Evolutionary conservation across 2,888 invertebrate species (phyloP).

Genomic region (Eudemis profundana): DNA sequence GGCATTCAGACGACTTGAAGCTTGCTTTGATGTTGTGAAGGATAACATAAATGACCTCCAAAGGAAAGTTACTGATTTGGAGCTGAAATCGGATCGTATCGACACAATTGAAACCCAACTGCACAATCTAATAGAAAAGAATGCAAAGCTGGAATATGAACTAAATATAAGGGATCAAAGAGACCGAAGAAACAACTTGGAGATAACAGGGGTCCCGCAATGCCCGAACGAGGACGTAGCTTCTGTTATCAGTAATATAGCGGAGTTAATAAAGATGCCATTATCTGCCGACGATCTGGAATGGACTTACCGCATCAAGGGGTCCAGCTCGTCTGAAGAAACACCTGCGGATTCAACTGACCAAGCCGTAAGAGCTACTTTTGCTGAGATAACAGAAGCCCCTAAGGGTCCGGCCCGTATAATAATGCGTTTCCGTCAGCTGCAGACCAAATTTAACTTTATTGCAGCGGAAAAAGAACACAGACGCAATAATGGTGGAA

Average conservation of each 20-base stretch:
- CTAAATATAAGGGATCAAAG: neutral
- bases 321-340: no score
- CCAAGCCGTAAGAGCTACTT: no score
- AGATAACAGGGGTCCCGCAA: neutral
- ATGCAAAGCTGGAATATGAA: neutral
- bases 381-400: neutral
- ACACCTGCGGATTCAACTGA: no score
- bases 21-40: neutral
- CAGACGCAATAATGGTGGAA: constrained; percentile 2
- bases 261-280: neutral
- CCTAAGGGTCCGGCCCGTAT: neutral
- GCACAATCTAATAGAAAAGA: neutral
- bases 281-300: neutral
- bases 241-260: neutral
- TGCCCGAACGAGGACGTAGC: neutral
- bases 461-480: neutral
- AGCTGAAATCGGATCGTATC: neutral
- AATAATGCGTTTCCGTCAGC: neutral
- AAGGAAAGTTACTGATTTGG: neutral
- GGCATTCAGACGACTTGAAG: neutral
- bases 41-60: neutral
- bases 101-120: neutral
- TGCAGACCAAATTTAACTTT: neutral
- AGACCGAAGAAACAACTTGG: constrained; percentile 1
- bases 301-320: no score